Evolutionary conservation across 2,113 vertebrate species (phyloP).

Genomic region (Nesoenas mayeri): DNA sequence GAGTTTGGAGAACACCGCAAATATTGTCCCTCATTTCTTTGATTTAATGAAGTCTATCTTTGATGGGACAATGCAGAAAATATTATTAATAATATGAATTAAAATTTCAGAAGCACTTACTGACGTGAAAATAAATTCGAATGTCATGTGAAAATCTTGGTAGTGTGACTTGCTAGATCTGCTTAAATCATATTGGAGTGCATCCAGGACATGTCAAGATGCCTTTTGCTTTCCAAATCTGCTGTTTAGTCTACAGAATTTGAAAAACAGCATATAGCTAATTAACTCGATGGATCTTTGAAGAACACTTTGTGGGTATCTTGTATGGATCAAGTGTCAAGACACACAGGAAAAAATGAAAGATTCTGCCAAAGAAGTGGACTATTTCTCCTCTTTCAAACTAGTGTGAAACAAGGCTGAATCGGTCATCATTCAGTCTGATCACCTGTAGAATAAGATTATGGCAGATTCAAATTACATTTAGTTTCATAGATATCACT

Average conservation of each 20-base stretch:
- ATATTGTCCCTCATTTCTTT: background rate
- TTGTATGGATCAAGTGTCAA: background rate
- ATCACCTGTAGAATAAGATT: background rate
- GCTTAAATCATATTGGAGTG: background rate
- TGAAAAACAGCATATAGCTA: background rate
- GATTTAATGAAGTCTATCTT: background rate
- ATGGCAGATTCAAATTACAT: background rate
- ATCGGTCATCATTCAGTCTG: background rate
- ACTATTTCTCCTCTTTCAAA: background rate
- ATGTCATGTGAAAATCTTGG: background rate
- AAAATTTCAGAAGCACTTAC: background rate
- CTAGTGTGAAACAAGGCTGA: background rate
- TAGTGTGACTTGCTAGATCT: background rate
- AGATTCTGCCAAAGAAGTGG: background rate
- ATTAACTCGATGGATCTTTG: background rate
- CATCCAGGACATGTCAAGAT: background rate
- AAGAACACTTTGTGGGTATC: background rate
- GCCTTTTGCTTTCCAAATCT: background rate
- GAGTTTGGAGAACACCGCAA: background rate
- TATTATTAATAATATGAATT: background rate
- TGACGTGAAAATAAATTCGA: background rate
- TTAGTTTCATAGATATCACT: background rate
- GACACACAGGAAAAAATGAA: background rate
- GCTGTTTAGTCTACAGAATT: background rate
- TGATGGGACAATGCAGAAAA: background rate